Percentiles rank a stretch among this genome's conserved stretches.
Evolutionary conservation across 2,888 invertebrate species (phyloP).

Genomic region (Hypomecis punctinalis): DNA sequence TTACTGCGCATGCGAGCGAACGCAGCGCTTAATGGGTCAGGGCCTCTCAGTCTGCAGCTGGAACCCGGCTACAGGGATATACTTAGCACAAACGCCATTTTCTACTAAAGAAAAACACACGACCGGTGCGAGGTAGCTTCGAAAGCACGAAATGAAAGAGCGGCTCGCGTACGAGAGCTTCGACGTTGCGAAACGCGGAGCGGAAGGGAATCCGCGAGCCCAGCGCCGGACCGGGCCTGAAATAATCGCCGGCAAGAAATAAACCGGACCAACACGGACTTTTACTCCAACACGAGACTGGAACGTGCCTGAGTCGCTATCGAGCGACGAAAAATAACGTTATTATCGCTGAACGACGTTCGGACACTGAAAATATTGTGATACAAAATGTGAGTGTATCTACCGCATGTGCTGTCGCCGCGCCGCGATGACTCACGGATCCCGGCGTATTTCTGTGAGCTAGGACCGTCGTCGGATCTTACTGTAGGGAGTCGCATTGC

Average conservation of each 20-base stretch:
- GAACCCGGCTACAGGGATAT: constrained; percentile 69
- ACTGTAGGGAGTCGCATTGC: constrained; percentile 45
- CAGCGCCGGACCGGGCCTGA: constrained; percentile 55
- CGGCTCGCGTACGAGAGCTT: constrained; percentile 40
- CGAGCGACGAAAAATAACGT: constrained; percentile 43
- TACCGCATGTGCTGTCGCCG: constrained; percentile 52
- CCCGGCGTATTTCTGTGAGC: constrained; percentile 55
- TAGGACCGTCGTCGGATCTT: constrained; percentile 45
- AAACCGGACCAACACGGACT: constrained; percentile 52
- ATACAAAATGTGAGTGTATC: constrained; percentile 56
- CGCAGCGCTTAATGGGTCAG: constrained; percentile 75
- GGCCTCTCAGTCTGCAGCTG: constrained; percentile 76
- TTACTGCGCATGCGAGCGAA: constrained; percentile 74
- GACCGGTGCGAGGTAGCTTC: constrained; percentile 39
- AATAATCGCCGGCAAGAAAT: constrained; percentile 60
- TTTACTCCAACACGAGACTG: constrained; percentile 54
- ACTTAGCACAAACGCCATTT: constrained; percentile 68
- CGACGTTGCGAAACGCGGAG: constrained; percentile 37
- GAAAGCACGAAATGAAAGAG: constrained; percentile 50
- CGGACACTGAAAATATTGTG: constrained; percentile 53
- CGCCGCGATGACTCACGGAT: constrained; percentile 57
- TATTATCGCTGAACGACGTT: constrained; percentile 46
- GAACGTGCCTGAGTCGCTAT: constrained; percentile 51
- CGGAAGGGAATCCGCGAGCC: constrained; percentile 50
- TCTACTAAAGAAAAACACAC: constrained; percentile 46